phyloP scores from a whole-genome alignment of 2,888 invertebrate species.

The Lumbricus terrestris region DNA sequence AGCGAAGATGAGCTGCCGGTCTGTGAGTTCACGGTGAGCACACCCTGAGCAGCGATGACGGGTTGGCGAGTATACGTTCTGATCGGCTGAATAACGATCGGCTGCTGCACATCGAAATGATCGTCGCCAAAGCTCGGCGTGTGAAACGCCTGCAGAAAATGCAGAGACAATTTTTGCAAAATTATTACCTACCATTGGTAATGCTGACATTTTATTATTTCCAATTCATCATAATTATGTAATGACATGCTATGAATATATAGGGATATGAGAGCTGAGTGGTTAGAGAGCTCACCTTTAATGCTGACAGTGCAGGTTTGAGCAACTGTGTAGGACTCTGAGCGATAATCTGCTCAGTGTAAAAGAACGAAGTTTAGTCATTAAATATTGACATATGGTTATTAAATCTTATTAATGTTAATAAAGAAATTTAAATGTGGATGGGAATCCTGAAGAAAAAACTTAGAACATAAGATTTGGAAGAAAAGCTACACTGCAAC shows the following conservation, averaged over 20 bases:
- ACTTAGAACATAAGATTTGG: too few species aligned
- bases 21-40: background rate
- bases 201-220: background rate
- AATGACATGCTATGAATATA: too few species aligned
- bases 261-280: too few species aligned
- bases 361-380: background rate
- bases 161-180: background rate
- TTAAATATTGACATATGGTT: background rate
- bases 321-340: too few species aligned
- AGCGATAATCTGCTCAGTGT: too few species aligned
- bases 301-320: too few species aligned
- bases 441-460: too few species aligned
- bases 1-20: background rate
- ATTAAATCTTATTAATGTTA: too few species aligned
- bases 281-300: too few species aligned
- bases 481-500: too few species aligned
- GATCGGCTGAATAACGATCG: background rate
- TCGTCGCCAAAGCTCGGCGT: background rate
- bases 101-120: background rate
- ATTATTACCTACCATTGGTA: too few species aligned
- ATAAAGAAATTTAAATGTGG: too few species aligned
- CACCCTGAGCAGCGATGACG: background rate
- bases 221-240: background rate
- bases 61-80: background rate
- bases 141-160: background rate